Evolutionary conservation across 2,888 invertebrate species (phyloP).

Genomic region (Athetis lepigone): DNA sequence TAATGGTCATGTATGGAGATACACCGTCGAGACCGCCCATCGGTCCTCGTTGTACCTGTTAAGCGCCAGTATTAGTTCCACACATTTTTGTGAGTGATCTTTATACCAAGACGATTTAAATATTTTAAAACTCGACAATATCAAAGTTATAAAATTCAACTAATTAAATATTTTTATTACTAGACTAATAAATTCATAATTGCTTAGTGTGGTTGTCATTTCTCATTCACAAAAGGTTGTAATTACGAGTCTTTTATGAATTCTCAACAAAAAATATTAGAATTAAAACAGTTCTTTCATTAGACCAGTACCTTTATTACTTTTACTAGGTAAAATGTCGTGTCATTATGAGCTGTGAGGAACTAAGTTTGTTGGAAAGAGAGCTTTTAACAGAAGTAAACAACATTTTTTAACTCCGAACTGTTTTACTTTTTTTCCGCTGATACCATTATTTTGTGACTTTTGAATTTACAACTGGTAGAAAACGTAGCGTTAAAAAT

Average conservation of each 20-base stretch:
- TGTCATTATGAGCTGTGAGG: slow-evolving; percentile 32
- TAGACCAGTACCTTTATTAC: background rate
- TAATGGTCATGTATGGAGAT: slow-evolving; percentile 60
- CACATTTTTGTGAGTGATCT: slow-evolving; percentile 5
- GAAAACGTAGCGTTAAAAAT: slow-evolving; percentile 84
- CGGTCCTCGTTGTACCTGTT: slow-evolving; percentile 17
- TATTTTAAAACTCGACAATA: slow-evolving; percentile 13
- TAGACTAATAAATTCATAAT: background rate
- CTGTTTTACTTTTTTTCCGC: slow-evolving; percentile 59
- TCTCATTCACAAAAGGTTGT: background rate
- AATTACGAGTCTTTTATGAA: background rate
- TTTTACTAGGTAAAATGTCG: slow-evolving; percentile 25
- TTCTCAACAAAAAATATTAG: background rate
- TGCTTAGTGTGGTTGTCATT: background rate
- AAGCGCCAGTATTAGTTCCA: slow-evolving; percentile 20
- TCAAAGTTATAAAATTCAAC: too few relatives aligned
- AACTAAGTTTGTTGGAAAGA: slow-evolving; percentile 33
- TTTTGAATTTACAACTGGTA: slow-evolving; percentile 74
- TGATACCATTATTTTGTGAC: slow-evolving; percentile 68
- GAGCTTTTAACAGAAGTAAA: slow-evolving; percentile 49
- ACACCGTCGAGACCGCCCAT: slow-evolving; percentile 52
- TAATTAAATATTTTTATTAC: slow-evolving; percentile 13
- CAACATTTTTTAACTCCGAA: slow-evolving; percentile 54
- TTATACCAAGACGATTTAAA: slow-evolving; percentile 1
- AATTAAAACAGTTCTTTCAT: slow-evolving; percentile 2